Base-by-base conservation (phyloP, 2,797 vertebrate species). In the Knipowitschia caucasica region DNA sequence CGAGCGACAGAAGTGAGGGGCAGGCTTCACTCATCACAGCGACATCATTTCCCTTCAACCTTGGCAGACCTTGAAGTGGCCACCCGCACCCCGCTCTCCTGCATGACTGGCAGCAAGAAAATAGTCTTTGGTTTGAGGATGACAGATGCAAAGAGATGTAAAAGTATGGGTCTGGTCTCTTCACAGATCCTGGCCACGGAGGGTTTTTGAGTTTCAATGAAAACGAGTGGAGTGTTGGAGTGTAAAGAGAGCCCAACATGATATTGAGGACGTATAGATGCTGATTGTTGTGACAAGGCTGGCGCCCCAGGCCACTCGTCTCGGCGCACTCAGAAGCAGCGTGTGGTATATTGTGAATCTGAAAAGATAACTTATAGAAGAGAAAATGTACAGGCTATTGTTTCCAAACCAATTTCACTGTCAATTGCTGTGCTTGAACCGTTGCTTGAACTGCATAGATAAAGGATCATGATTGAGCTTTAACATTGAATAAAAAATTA, bases 91-190 rank as follows among this genome's bases (percentile, higher is more conserved):
- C 40, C 39, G 11, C 10, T 23, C 39, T 11, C 47, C 49, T 54
- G 64, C 64, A 36, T 76, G 75, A 82, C 68, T 75, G 73, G 71
- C 71, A 75, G 82, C 58, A 50, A 61, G 62, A 77, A 82, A 81
- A 78, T 53, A 65, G 61, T 66, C 60, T 69, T 67, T 73, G 59
- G 77, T 75, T n/a, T 70, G 46, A 40, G 50, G 38, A 57, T 59
- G 75, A 59, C 71, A 47, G 50, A 45, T 50, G 70, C 38, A 63
- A 49, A 67, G 51, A 49, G 56, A 69, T 27, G 59, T 55, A 36
- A 45, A 63, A 67, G 68, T 74, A 70, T 65, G 62, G 44, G 71
- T 68, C 31, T 7, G 53, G 66, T 57, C 21, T 58, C 51, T 45
- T 44, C 42, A 3, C 1, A 56, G 53, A 14, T 51, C 7, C 49